Percentiles rank a stretch among this genome's conserved stretches.
These are phyloP conservation scores for Cyphomyrmex costatus DNA, from an alignment of 1,140 invertebrate species.

Conservation along the genomic window DNA sequence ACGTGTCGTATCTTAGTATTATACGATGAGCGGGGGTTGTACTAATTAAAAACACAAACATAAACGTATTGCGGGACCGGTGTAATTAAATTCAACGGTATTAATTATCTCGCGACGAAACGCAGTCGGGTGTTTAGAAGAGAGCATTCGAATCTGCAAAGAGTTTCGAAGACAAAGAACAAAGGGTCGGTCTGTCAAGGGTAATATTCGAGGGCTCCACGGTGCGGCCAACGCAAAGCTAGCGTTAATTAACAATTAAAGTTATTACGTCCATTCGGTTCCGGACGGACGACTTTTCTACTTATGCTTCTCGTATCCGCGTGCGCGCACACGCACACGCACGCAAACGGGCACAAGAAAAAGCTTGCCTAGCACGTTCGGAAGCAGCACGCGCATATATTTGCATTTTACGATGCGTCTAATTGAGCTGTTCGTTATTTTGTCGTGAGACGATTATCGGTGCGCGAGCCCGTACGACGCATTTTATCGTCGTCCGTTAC, in stretches of 20 bases:
- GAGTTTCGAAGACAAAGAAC: slow-evolving; percentile 66
- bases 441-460: slow-evolving; percentile 67
- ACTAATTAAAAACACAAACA: slow-evolving; percentile 75
- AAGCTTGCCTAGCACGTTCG: slow-evolving; percentile 69
- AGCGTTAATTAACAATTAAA: slow-evolving; percentile 78
- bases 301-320: slow-evolving; percentile 32
- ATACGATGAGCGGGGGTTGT: neutral
- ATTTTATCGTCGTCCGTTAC: slow-evolving; percentile 68
- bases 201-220: slow-evolving; percentile 60
- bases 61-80: slow-evolving; percentile 34
- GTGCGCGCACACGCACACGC: neutral
- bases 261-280: slow-evolving; percentile 76
- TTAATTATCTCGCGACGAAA: slow-evolving; percentile 69
- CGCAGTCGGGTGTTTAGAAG: slow-evolving; percentile 60
- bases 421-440: slow-evolving; percentile 81
- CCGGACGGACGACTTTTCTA: slow-evolving; percentile 71
- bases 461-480: slow-evolving; percentile 22
- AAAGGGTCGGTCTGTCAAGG: slow-evolving; percentile 62
- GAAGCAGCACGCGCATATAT: slow-evolving; percentile 74
- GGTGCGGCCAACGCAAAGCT: slow-evolving; percentile 68
- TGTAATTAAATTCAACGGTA: slow-evolving; percentile 75
- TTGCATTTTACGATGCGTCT: slow-evolving; percentile 78
- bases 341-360: slow-evolving; percentile 18
- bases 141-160: slow-evolving; percentile 71
- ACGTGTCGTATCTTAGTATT: neutral